These are phyloP conservation scores for Branchinecta lynchi DNA, from an alignment of 1,140 invertebrate genomes.

Conservation along the genomic window DNA sequence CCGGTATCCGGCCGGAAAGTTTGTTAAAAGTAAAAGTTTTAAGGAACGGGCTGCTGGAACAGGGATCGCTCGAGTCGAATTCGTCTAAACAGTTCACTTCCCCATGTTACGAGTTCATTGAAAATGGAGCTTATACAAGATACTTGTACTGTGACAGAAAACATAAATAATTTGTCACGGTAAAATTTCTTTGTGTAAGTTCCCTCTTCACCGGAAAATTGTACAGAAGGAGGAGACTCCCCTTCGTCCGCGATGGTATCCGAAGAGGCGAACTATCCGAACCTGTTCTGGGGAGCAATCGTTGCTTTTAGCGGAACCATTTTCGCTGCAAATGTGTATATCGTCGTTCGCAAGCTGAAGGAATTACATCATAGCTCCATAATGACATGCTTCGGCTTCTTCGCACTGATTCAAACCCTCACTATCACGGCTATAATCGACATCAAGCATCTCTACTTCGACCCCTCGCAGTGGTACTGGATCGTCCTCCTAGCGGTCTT, in stretches of 20 bases:
- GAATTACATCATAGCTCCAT: slow-evolving; percentile 27
- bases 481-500: slow-evolving; percentile 65
- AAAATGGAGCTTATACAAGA: no score
- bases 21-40: no score
- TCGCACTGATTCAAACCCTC: slow-evolving; percentile 62
- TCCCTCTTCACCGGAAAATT: neutral
- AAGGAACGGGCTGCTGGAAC: no score
- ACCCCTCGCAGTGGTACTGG: slow-evolving; percentile 56
- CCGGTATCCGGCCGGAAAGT: no score
- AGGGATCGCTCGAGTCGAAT: no score
- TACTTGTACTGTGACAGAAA: no score
- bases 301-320: slow-evolving; percentile 68
- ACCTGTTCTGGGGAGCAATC: slow-evolving; percentile 56
- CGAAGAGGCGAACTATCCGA: slow-evolving; percentile 26
- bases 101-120: no score
- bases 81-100: no score
- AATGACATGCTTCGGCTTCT: slow-evolving; percentile 47
- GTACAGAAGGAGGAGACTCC: neutral
- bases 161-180: no score
- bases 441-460: slow-evolving; percentile 61
- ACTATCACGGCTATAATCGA: slow-evolving; percentile 57
- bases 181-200: no score
- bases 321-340: slow-evolving; percentile 74
- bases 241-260: neutral
- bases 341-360: slow-evolving; percentile 65